Conservation (phyloP, 2,888 invertebrate genomes). For the Nycteola revayana region DNA sequence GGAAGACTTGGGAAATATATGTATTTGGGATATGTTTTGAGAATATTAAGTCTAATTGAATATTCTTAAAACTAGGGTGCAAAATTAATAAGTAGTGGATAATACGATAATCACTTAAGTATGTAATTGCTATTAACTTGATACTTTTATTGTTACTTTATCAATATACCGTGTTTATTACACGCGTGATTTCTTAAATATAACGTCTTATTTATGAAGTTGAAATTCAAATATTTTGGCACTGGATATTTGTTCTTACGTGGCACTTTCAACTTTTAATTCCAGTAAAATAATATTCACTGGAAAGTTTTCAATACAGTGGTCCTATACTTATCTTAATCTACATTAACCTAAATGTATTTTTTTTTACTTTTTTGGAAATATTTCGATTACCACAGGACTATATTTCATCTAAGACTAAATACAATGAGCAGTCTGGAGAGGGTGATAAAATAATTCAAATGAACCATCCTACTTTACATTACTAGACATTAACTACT, state of each 20-base stretch:
- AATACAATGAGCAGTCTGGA: slow-evolving; percentile 78
- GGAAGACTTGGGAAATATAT: slow-evolving; percentile 74
- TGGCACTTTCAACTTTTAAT: slow-evolving; percentile 56
- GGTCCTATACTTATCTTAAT: slow-evolving; percentile 71
- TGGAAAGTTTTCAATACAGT: slow-evolving; percentile 63
- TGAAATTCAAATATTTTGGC: slow-evolving; percentile 54
- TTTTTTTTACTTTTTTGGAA: slow-evolving; percentile 71
- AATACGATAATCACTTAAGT: slow-evolving; percentile 42
- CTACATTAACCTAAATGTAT: slow-evolving; percentile 62
- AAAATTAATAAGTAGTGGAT: slow-evolving; percentile 70
- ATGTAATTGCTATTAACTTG: slow-evolving; percentile 33
- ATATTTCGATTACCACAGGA: slow-evolving; percentile 71
- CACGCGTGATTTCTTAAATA: slow-evolving; percentile 15
- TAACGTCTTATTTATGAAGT: slow-evolving; percentile 30
- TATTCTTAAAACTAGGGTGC: slow-evolving; percentile 71
- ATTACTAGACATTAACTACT: slow-evolving; percentile 70
- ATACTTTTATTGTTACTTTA: slow-evolving; percentile 32
- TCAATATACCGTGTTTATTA: slow-evolving; percentile 20
- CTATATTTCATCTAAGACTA: slow-evolving; percentile 72
- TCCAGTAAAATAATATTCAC: slow-evolving; percentile 46
- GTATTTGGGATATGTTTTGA: slow-evolving; percentile 70
- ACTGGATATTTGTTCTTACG: slow-evolving; percentile 54
- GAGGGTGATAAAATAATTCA: slow-evolving; percentile 74
- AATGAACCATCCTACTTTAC: slow-evolving; percentile 64
- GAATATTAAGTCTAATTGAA: slow-evolving; percentile 58